Percentiles rank a stretch among this genome's conserved stretches.
phyloP scores from a whole-genome alignment of 2,888 invertebrate genomes.

The Euplagia quadripunctaria region DNA sequence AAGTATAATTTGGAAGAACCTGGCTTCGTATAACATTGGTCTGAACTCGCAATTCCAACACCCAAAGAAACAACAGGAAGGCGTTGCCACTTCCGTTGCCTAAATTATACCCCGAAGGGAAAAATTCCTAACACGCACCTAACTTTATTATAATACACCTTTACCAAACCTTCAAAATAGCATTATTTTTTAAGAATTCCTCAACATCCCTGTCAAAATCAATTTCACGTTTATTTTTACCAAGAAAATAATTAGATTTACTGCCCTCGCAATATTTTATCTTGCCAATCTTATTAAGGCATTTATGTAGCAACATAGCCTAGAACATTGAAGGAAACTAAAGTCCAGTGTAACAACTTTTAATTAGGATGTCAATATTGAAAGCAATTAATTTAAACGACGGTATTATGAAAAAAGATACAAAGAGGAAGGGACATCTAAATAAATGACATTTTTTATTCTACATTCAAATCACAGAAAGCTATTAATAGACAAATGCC shows the following conservation, averaged over 20 bases:
- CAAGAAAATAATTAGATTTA: slow-evolving; percentile 46
- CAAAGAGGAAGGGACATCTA: background rate
- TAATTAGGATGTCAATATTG: background rate
- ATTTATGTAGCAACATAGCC: slow-evolving; percentile 5
- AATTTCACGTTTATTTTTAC: slow-evolving; percentile 25
- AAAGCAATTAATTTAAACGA: background rate
- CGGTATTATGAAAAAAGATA: background rate
- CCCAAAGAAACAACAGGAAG: too few species aligned
- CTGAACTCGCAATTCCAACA: too few species aligned
- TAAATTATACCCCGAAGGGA: too few species aligned
- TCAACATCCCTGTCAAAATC: slow-evolving; percentile 25
- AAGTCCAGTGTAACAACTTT: background rate
- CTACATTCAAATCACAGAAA: too few species aligned
- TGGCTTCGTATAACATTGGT: too few species aligned
- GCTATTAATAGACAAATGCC: too few species aligned
- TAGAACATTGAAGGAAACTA: slow-evolving; percentile 9
- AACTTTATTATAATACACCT: too few species aligned
- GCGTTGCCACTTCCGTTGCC: too few species aligned
- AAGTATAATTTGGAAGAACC: too few species aligned
- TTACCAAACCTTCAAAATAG: background rate
- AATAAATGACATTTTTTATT: background rate
- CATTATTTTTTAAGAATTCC: background rate
- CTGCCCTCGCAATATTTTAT: slow-evolving; percentile 35
- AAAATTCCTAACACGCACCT: too few species aligned
- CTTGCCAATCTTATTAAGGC: slow-evolving; percentile 25